Evolutionary conservation across 2,888 invertebrate genomes (phyloP).

Genomic region (Thera obeliscata): DNA sequence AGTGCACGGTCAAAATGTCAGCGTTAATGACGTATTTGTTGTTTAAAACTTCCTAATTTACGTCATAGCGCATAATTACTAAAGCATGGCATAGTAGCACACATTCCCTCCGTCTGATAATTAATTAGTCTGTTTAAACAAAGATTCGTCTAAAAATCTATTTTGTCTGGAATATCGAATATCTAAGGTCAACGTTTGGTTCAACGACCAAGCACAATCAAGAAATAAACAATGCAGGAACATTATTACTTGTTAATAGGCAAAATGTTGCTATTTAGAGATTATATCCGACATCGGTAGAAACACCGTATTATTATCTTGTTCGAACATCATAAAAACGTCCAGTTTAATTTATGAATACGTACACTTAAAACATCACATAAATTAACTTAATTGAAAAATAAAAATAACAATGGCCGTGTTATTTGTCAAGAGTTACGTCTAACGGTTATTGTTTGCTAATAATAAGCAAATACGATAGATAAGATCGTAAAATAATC

Average conservation of each 20-base stretch:
- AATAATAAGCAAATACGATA: background rate
- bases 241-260: slow-evolving; percentile 1
- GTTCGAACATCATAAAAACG: background rate
- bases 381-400: background rate
- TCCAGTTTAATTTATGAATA: background rate
- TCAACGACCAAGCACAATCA: slow-evolving; percentile 7
- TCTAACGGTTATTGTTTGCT: background rate
- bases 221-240: slow-evolving; percentile 6
- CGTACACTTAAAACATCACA: background rate
- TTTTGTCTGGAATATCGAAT: background rate
- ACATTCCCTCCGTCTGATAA: background rate
- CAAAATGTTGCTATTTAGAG: slow-evolving; percentile 3
- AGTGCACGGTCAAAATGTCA: slow-evolving; percentile 12
- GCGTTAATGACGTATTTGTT: slow-evolving; percentile 2
- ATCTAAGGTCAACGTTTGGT: background rate
- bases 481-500: background rate
- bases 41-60: slow-evolving; percentile 10
- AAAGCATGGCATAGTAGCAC: background rate
- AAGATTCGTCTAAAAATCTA: background rate
- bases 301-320: background rate
- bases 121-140: background rate
- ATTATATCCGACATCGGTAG: background rate
- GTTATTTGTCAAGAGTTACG: background rate
- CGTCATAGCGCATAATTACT: background rate
- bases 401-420: background rate